Base-by-base conservation (phyloP, 2,888 invertebrate species). In the Ypsolopha scabrella region DNA sequence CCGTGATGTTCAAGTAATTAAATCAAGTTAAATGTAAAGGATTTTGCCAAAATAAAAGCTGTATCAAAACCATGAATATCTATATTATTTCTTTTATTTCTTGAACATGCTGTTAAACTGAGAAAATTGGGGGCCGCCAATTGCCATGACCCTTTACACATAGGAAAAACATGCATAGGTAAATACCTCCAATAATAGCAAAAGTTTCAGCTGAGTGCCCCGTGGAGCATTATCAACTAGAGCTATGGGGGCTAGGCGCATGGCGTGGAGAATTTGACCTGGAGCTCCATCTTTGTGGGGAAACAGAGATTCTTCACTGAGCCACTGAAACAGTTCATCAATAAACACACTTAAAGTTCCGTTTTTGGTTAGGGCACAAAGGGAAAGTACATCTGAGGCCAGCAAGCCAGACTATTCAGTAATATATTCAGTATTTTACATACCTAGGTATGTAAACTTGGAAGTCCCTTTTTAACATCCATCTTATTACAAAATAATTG, bases 181-280 rank as follows among this genome's bases (percentile, higher is more conserved):
- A 43, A 48, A 83, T 65, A 92, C 93, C 74, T 93, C 89, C 58
- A 98, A 80, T 10, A 91, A 88, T 43, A 98, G 75, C 60, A 94
- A 80, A 51, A 97, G 79, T 80, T 98, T 98, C 49, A 98, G 85
- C 73, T 98, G 98, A 37, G 97, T 97, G 53, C 98, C 98, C 68
- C 92, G 90, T 33, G 89, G 88, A 56, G 94, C 93, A 75, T 95
- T 92, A 71, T 94, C 94, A 7, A 94, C 95, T 54, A 89, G 82
- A 10, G 88, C 85, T 65, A 95, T 91, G 65, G 88, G 90, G 56
- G 91, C 88, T 60, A 87, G 87, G 57, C 90, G 89, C 61, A 95
- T 79, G 10, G 91, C 90, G 53, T 89, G 82, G 50, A 94, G 69
- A 57, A 93, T 85, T 62, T 90, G 89, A 7, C 93, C 93, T 57